A percentile compares a stretch with the other conserved stretches of the same genome.
phyloP scores from a whole-genome alignment of 2,888 invertebrate species.

The Eupithecia insigniata region DNA sequence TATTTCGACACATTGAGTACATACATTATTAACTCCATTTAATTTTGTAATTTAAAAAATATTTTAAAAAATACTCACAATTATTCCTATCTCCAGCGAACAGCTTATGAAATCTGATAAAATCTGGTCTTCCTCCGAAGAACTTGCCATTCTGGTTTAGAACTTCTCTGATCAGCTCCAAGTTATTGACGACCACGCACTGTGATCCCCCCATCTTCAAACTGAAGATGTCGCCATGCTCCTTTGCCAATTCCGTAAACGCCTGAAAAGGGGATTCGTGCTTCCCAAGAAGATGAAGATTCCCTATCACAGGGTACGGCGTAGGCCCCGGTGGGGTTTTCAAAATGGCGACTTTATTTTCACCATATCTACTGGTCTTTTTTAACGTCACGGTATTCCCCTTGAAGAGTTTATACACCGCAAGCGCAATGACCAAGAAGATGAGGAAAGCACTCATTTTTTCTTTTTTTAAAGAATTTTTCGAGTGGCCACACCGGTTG shows the following conservation, averaged over 20 bases:
- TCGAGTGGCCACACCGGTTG: conserved; percentile 69
- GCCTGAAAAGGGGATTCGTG: conserved; percentile 88
- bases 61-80: conserved; percentile 86
- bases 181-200: conserved; percentile 90
- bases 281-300: conserved; percentile 86
- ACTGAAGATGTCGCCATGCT: conserved; percentile 89
- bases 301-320: conserved; percentile 88
- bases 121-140: conserved; percentile 93
- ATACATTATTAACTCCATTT: too few species aligned
- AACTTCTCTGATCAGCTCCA: conserved; percentile 89
- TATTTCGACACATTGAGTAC: too few species aligned
- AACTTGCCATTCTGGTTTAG: conserved; percentile 91
- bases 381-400: conserved; percentile 56
- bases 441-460: conserved; percentile 76
- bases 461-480: conserved; percentile 67
- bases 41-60: neutral
- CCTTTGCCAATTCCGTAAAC: conserved; percentile 87
- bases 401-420: conserved; percentile 66
- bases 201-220: conserved; percentile 87
- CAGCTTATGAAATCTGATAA: conserved; percentile 90
- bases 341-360: conserved; percentile 51
- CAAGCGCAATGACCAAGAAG: conserved; percentile 56
- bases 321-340: conserved; percentile 86
- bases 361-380: conserved; percentile 58
- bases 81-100: conserved; percentile 94